These are phyloP conservation scores for Copidosoma floridanum DNA, from an alignment of 1,140 invertebrate species.

Conservation along the genomic window DNA sequence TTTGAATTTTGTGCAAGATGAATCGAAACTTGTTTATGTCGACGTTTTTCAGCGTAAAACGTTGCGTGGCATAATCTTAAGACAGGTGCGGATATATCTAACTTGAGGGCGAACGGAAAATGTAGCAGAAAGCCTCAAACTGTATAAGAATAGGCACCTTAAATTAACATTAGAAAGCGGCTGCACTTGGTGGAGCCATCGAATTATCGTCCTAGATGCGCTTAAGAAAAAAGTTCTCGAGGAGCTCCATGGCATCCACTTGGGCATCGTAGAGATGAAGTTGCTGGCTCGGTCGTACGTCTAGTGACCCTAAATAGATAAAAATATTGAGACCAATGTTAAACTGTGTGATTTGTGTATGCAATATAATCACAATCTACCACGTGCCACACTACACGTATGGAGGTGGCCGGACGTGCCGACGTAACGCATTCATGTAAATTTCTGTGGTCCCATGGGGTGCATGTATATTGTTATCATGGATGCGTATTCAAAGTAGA, in stretches of 20 bases:
- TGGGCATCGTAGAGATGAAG: conserved; percentile 52
- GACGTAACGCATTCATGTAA: no score
- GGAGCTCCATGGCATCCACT: conserved; percentile 46
- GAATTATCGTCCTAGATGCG: background rate
- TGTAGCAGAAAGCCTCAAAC: background rate
- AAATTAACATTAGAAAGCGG: background rate
- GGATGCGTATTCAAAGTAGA: no score
- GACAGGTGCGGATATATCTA: background rate
- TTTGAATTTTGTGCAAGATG: background rate
- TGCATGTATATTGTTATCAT: no score
- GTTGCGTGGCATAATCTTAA: background rate
- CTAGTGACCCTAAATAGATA: conserved; percentile 52
- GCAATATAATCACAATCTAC: no score
- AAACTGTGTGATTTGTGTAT: no score
- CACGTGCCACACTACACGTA: no score
- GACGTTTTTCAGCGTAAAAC: background rate
- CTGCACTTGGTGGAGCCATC: background rate
- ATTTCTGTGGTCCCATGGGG: no score
- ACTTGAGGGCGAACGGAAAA: background rate
- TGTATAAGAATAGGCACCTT: background rate
- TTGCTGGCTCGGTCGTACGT: no score
- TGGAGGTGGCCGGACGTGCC: no score
- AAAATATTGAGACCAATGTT: conserved; percentile 50
- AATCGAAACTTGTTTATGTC: no score
- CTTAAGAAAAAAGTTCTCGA: background rate